Evolutionary conservation across 2,113 vertebrate species (phyloP), one percentile per base, ranked within the genome.

Genomic region (Campylomormyrus numenius): DNA sequence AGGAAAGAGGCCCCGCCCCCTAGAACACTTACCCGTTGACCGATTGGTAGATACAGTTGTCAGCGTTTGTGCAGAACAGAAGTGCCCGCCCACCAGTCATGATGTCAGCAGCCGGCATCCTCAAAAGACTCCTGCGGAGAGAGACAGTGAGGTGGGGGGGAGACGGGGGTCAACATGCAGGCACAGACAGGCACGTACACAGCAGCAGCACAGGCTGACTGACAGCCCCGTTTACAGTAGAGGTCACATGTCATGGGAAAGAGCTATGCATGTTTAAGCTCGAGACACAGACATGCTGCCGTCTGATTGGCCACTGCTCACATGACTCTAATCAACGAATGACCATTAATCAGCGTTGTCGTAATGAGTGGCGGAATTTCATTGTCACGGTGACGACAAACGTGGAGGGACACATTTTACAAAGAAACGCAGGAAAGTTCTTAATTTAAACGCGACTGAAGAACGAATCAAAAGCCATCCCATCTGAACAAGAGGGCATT

Each of bases 41-140:
- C 58, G 92, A 85, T 89, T 91, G 93, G 94, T 92, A 95, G 94
- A 94, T 92, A 91, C 88, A 92, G 93, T 91, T 93, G 91, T 93
- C 93, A 74, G 93, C 92, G 91, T 91, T 92, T 93, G 92, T 94
- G 94, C 94, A 95, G 93, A 90, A 95, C 48, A 92, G 66, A 89
- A 93, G 90, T 0, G 0, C 93, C 90, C 93, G 89, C 91, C 91
- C 93, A 42, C 94, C 92, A 91, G 95, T 96, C 97, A 97, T 97
- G 91, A 91, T 96, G 95, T 96, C 94, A 97, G 93, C 91, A 93
- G 90, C 53, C 50, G 90, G 93, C 94, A 92, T 95, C 90, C 91
- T 88, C 21, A 66, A 31, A 62, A 88, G 31, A 58, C 10, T 94
- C 95, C 97, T 98, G 92, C 1, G 3, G 84, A 46, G 19, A 89